Evolutionary conservation across 2,888 invertebrate genomes (phyloP), one percentile per base, ranked within the genome.

Genomic region (Mythimna pallens): DNA sequence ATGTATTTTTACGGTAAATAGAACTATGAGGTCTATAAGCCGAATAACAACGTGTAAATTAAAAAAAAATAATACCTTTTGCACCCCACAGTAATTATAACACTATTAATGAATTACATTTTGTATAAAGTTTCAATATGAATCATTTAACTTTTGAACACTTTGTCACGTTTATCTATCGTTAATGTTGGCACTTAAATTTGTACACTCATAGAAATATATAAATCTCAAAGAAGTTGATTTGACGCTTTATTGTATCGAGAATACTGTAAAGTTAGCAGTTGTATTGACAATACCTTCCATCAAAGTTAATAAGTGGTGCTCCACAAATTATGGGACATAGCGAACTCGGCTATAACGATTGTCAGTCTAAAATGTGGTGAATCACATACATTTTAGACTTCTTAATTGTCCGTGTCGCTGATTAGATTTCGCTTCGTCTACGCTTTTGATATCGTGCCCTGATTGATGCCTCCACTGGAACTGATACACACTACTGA

Each of bases 11-110:
- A 25, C 36, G 75, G 68, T 78, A 59, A 66, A 73, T 82, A 62
- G 75, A 80, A 70, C 71, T 82, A 80, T 64, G 59, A 81, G 81
- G 73, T 75, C 82, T 84, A 63, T 76, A 58, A 75, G 30, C 73
- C 62, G 25, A 70, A 52, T 20, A 52, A 52, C 50, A 62, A 47
- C 3, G 12, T 59, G 36, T 61, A 64, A 55, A 22, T 62, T 65
- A 22, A 25, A 65, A 73, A 61, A 30, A 30, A 61, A 62, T n/a
- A 8, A 36, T 36, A 40, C 36, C 30, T 22, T 47, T 36, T 52
- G 47, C 61, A 61, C 67, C 52, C 40, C 10, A 61, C 36, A 65
- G 22, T 74, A 69, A 65, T 54, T 54, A 63, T 74, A 69, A 66
- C 47, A 47, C 59, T 61, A 68, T 69, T 50, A 70, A 76, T 79